Conservation (phyloP, 1,140 invertebrate species). For the Alviniconcha marisindica region DNA sequence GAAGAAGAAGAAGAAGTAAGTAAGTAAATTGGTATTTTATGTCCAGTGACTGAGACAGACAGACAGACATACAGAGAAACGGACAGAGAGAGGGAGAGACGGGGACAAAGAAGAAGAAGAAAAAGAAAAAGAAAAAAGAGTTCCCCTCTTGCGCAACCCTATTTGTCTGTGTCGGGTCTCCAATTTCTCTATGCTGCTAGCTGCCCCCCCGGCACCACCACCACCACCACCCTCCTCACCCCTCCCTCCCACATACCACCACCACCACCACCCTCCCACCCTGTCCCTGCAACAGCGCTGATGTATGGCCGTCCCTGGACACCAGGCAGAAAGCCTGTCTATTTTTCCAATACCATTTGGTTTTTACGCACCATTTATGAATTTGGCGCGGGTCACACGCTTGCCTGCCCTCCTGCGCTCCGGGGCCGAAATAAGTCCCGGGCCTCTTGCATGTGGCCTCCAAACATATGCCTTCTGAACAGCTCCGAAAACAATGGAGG, state of each 20-base stretch:
- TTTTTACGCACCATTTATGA: constrained; percentile 42
- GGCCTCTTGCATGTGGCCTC: neutral
- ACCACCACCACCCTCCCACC: neutral
- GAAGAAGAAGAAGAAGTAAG: neutral
- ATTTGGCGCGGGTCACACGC: constrained; percentile 30
- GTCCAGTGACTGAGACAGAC: too few relatives aligned
- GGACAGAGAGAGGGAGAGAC: neutral
- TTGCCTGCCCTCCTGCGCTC: constrained; percentile 6
- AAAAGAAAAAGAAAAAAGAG: too few relatives aligned
- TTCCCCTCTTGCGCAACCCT: neutral
- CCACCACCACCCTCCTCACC: neutral
- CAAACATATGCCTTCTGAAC: constrained; percentile 33
- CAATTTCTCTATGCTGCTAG: neutral
- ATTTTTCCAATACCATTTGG: constrained; percentile 33
- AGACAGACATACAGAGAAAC: neutral
- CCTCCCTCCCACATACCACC: neutral
- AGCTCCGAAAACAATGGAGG: neutral
- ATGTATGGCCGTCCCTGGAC: constrained; percentile 39
- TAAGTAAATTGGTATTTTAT: too few relatives aligned
- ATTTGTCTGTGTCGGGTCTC: constrained; percentile 26
- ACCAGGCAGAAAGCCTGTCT: neutral
- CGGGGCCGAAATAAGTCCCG: neutral
- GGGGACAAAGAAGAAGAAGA: neutral
- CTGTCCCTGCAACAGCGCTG: neutral
- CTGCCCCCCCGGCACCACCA: neutral